These are phyloP conservation scores for Onchidella celtica DNA, from an alignment of 2,888 invertebrate species.

Conservation along the genomic window DNA sequence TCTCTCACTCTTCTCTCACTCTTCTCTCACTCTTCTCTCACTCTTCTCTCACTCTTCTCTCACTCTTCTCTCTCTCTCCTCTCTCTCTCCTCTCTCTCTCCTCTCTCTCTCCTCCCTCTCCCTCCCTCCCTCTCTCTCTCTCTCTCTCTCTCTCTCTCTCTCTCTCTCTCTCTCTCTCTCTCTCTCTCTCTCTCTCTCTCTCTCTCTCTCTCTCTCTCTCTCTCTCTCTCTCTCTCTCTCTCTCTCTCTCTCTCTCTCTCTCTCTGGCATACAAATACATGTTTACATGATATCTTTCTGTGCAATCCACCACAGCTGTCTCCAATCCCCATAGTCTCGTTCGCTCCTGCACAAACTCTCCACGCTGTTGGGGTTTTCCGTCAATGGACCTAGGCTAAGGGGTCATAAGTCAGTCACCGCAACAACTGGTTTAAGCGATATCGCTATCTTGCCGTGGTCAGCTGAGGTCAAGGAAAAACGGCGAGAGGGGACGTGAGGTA, in stretches of 20 bases:
- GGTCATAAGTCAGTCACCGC: no score
- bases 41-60: neutral
- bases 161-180: neutral
- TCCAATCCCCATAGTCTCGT: no score
- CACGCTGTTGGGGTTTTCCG: no score
- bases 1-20: neutral
- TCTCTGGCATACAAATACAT: neutral
- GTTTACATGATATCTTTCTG: neutral
- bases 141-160: conserved; percentile 10
- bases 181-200: conserved; percentile 3
- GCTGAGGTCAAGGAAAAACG: no score
- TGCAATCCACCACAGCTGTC: no score
- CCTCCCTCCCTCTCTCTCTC: neutral
- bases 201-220: conserved; percentile 3
- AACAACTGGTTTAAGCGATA: no score
- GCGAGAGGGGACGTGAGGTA: no score
- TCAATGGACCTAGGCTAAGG: no score
- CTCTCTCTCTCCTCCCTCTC: neutral
- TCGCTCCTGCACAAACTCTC: no score
- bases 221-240: neutral
- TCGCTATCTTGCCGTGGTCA: no score
- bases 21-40: neutral
- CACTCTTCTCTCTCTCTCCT: neutral
- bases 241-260: conserved; percentile 7
- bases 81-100: neutral